Evolutionary conservation across 2,113 vertebrate species (phyloP), one percentile per base, ranked within the genome.

Genomic region (Alouatta palliata): DNA sequence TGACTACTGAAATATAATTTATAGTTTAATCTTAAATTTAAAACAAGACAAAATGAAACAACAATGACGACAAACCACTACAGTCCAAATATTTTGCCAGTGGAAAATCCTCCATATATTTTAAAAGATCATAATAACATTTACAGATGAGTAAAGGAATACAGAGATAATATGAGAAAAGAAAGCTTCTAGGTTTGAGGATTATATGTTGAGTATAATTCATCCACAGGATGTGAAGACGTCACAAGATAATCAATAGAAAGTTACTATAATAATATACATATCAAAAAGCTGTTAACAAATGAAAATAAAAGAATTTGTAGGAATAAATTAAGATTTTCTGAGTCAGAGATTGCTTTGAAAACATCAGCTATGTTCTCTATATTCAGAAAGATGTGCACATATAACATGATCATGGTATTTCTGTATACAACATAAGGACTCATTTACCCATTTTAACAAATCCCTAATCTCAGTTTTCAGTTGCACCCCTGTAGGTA

Each of bases 1-100:
- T 86, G 5, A 64, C 66, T 64, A 86, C 71, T n/a, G 17, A 77
- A 93, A n/a, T 85, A 61, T 17, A 88, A 58, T 68, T 93, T 40
- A 5, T 54, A 91, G 4, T 77, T 85, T 73, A 85, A 88, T 5
- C 3, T 93, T 35, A 95, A 54, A 45, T 43, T 58, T 35, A 87
- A 85, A 23, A 30, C 20, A 82, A 82, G 1, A 40, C 8, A 89
- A 94, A 86, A 8, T 19, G 30, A 87, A 49, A 70, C 25, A 54
- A 80, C 11, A 64, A 79, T 8, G 54, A 71, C 0, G 32, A n/a
- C 5, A 21, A 71, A 32, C 12, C 21, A 86, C 10, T 21, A 32
- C 2, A 88, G 37, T 30, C 5, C 37, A 91, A 43, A 75, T 13
- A 94, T 77, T 85, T 89, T 75, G 16, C 71, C 32, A 93, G 3